Conservation (phyloP, 2,888 invertebrate species). For the Microplitis deprimator region DNA sequence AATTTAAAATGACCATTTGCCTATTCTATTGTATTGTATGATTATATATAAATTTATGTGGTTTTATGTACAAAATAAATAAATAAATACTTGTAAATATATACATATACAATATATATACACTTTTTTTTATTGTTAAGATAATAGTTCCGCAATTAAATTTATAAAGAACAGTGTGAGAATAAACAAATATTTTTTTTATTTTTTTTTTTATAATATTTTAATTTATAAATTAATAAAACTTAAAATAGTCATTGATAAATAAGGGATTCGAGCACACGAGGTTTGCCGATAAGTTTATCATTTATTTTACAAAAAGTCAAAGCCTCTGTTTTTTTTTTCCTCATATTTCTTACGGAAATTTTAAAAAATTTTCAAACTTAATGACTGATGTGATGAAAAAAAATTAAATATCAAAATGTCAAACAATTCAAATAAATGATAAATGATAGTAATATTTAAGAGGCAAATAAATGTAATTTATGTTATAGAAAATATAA, state of each 20-base stretch:
- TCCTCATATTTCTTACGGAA: slow-evolving; percentile 10
- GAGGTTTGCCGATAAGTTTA: background rate
- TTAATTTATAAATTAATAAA: slow-evolving; percentile 3
- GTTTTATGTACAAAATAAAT: background rate
- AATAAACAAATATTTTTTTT: background rate
- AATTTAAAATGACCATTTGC: background rate
- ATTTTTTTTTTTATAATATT: background rate
- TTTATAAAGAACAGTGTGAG: background rate
- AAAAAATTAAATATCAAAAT: background rate
- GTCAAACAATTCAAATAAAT: background rate
- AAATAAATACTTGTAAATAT: slow-evolving; percentile 1
- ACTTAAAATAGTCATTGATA: background rate
- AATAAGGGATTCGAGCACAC: background rate
- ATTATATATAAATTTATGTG: background rate
- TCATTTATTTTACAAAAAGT: slow-evolving; percentile 12
- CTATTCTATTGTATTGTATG: background rate
- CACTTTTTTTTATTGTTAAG: background rate
- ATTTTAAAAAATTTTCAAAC: slow-evolving; percentile 14
- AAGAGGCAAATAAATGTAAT: slow-evolving; percentile 31
- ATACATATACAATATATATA: slow-evolving; percentile 1
- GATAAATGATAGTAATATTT: slow-evolving; percentile 13
- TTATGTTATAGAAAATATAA: background rate
- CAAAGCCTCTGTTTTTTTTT: background rate
- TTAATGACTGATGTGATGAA: background rate
- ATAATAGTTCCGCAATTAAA: background rate